Conservation (phyloP, 23 tunicate genomes). For the Styela plicata region DNA sequence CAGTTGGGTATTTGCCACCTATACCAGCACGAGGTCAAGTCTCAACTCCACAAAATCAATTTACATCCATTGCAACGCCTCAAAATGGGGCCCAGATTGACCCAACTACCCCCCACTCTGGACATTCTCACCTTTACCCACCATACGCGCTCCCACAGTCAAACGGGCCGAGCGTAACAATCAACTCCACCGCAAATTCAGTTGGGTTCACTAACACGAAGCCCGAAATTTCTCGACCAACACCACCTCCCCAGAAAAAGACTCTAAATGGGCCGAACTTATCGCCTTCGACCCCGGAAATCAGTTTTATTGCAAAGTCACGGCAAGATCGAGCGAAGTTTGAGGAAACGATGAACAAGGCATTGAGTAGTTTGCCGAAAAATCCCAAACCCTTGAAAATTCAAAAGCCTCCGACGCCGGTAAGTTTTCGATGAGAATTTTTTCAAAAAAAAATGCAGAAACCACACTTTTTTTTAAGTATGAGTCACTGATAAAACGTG, state of each 20-base stretch:
- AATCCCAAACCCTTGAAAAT: conserved; percentile 31
- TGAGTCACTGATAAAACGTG: too few species aligned
- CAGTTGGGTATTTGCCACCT: background rate
- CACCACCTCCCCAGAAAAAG: background rate
- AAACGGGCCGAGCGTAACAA: background rate
- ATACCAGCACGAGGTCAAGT: background rate
- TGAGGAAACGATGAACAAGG: conserved; percentile 84
- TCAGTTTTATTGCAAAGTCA: conserved; percentile 34
- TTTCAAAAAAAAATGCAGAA: too few species aligned
- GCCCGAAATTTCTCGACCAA: background rate
- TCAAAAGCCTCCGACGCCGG: conserved; percentile 8
- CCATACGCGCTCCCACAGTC: conserved; percentile 5
- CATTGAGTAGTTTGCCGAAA: conserved; percentile 76
- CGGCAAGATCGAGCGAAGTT: conserved; percentile 64
- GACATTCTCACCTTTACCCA: conserved; percentile 7
- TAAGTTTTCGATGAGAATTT: too few species aligned
- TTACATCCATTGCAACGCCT: background rate
- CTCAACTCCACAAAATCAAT: background rate
- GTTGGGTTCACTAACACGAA: background rate
- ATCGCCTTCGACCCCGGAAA: background rate
- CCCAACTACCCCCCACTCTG: background rate
- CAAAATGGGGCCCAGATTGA: background rate
- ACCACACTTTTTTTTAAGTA: too few species aligned
- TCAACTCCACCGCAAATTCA: background rate
- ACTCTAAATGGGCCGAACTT: background rate